Base-by-base conservation (phyloP, 2,888 invertebrate genomes). In the Idaea aversata region DNA sequence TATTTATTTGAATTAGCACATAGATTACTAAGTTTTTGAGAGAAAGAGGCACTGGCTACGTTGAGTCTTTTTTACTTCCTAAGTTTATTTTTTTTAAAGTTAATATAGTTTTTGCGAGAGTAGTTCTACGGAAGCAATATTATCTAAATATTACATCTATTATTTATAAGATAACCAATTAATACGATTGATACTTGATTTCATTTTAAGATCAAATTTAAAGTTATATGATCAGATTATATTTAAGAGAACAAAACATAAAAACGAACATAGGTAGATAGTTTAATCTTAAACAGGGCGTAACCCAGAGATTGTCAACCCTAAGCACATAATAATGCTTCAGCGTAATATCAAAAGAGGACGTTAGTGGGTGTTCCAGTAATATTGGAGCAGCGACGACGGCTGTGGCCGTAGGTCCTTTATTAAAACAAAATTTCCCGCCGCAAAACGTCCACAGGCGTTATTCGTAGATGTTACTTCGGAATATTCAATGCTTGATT, bases 351-450 rank as follows among this genome's bases (percentile, higher is more conserved):
- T 86, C 84, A 88, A 85, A 88, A 86, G 86, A 86, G 88, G 79
- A 81, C 91, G 88, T 91, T 91, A 90, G 90, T 86, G 89, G 88
- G 86, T 88, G 90, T 89, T 90, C 88, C 83, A 80, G 84, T 87
- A 90, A 90, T 91, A 89, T 88, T 84, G 82, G 80, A 78, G 80
- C 75, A 75, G 83, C 84, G 84, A 88, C 88, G 87, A 87, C 90
- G 88, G 89, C 90, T 89, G 91, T 80, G 81, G 82, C 79, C 80
- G 78, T 83, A 83, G 83, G 79, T 85, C 90, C 87, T 91, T 91
- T 91, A 91, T 92, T 91, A 91, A 91, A 92, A 91, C 91, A 89
- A 89, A 91, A 91, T 91, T 88, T 90, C 86, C 82, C 79, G 81
- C 91, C 91, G 72, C 91, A 88, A 87, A 90, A 85, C 82, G 86